Evolutionary conservation across 1,140 invertebrate species (phyloP).

Genomic region (Drosophila triauraria): DNA sequence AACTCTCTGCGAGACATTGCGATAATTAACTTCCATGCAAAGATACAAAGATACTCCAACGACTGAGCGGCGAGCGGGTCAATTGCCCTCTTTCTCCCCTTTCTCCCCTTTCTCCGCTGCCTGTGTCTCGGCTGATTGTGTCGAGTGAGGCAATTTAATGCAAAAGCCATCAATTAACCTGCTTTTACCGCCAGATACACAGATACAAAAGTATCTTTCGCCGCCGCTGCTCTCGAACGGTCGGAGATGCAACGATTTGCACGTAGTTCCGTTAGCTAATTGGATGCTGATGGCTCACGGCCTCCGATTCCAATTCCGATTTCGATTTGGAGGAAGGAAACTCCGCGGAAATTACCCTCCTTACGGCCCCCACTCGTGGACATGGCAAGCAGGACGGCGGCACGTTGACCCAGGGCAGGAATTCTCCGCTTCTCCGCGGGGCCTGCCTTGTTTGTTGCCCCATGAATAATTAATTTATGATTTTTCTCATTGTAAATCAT

Average conservation of each 20-base stretch:
- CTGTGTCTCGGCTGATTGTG: conserved; percentile 55
- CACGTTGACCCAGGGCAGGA: conserved; percentile 49
- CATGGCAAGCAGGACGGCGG: background rate
- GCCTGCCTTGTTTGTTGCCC: conserved; percentile 32
- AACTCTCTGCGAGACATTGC: conserved; percentile 67
- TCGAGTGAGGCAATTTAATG: conserved; percentile 79
- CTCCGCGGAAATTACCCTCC: conserved; percentile 43
- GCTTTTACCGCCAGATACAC: conserved; percentile 63
- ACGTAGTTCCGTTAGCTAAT: conserved; percentile 83
- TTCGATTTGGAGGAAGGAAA: conserved; percentile 42
- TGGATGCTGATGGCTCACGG: conserved; percentile 57
- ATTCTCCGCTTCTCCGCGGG: background rate
- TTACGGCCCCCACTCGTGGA: background rate
- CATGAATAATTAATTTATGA: conserved; percentile 80
- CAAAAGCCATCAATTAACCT: conserved; percentile 83
- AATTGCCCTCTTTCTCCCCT: conserved; percentile 26
- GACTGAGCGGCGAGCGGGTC: conserved; percentile 31
- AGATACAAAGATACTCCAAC: conserved; percentile 56
- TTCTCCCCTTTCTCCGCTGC: too few species aligned
- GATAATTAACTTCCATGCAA: conserved; percentile 78
- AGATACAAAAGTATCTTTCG: conserved; percentile 47
- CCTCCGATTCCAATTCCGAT: conserved; percentile 20
- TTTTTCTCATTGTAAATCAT: conserved; percentile 82
- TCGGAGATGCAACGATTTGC: conserved; percentile 71
- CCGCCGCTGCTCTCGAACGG: conserved; percentile 32